Evolutionary conservation across 2,888 invertebrate genomes (phyloP), one percentile per base, ranked within the genome.

Genomic region (Trilocha varians): DNA sequence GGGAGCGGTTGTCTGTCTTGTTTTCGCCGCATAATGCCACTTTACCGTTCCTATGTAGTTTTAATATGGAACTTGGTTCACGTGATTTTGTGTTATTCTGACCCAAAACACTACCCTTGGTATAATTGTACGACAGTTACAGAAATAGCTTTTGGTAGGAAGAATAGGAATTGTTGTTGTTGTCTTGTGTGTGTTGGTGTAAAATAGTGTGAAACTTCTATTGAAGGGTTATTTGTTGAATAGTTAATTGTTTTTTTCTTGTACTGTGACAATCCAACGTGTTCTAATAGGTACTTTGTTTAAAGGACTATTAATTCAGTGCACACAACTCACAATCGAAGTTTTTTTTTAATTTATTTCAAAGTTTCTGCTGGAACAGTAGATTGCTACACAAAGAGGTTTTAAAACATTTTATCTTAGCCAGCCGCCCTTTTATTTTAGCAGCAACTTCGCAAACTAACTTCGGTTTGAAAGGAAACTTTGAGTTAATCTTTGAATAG

Each of bases 1-100:
- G 66, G 67, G 71, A 69, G 67, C 62, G 62, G 65, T 63, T 72
- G 72, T 59, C 70, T 67, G 57, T 65, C 67, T 66, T 59, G 52
- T 50, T 62, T 65, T 59, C 55, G 40, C 53, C 64, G 55, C 54
- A 56, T 58, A 57, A 57, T 53, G 49, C 55, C 38, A 38, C 38
- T 34, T 42, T 32, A 38, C 38, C 34, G 35, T 42, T 34, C 32
- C 38, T 32, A 25, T 25, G 25, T 11, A 25, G 25, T 25, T 25
- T 25, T 25, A 25, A 25, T 3, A 25, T 25, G 25, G 11, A 25
- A 25, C 25, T 25, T 25, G 25, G 25, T 25, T 3, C 8, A 3
- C 11, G 25, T 25, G 11, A 9, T 25, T 25, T 25, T 11, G 25
- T 25, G 25, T 25, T 11, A 11, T 1, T 25, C 4, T n/a, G n/a